phyloP scores from a whole-genome alignment of 2,888 invertebrate species.

The Ornithoptera alexandrae region DNA sequence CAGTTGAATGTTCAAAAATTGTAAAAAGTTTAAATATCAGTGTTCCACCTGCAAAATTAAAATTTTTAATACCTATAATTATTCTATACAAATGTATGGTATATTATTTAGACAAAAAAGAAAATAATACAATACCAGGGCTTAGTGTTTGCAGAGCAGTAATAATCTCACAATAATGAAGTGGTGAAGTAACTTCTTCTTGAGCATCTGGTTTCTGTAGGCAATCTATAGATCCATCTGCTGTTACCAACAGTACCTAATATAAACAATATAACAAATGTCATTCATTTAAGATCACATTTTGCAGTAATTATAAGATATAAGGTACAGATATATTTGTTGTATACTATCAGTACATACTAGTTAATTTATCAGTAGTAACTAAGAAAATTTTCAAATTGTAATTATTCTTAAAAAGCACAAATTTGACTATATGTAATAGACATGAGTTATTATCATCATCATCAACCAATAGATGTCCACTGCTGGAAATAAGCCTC shows the following conservation, averaged over 20 bases:
- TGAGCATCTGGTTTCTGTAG: slow-evolving; percentile 91
- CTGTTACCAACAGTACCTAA: slow-evolving; percentile 87
- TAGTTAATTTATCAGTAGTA: too few relatives aligned
- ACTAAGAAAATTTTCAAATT: too few relatives aligned
- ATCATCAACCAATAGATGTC: too few relatives aligned
- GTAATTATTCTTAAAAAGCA: too few relatives aligned
- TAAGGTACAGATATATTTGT: too few relatives aligned
- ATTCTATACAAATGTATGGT: neutral
- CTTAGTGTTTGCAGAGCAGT: slow-evolving; percentile 86
- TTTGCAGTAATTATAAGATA: too few relatives aligned
- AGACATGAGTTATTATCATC: too few relatives aligned
- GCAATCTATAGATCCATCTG: slow-evolving; percentile 97
- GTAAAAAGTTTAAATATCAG: slow-evolving; percentile 95
- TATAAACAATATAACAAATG: neutral
- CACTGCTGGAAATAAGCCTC: too few relatives aligned
- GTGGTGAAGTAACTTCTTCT: slow-evolving; percentile 86
- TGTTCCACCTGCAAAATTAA: slow-evolving; percentile 81
- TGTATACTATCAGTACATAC: too few relatives aligned
- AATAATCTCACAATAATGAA: slow-evolving; percentile 91
- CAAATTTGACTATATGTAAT: too few relatives aligned
- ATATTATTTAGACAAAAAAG: neutral
- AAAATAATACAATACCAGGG: slow-evolving; percentile 57
- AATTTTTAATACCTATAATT: neutral
- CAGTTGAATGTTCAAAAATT: slow-evolving; percentile 89
- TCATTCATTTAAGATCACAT: neutral